Evolutionary conservation across 1,140 invertebrate species (phyloP).

Genomic region (Drosophila kohkoa): DNA sequence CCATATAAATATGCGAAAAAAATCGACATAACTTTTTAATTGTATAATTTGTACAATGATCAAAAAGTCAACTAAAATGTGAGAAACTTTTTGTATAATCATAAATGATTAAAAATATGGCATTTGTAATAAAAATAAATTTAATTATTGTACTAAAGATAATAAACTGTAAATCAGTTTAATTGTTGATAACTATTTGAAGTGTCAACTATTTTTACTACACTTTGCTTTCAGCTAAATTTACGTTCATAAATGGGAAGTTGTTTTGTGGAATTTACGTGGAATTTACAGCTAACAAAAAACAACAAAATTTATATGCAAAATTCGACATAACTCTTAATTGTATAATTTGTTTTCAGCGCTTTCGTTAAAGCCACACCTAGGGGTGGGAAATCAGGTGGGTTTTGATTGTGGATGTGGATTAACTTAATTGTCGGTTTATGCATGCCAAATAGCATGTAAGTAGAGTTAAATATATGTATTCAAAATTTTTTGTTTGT

Average conservation of each 20-base stretch:
- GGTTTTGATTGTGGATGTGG: conserved; percentile 7
- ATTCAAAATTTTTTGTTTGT: neutral
- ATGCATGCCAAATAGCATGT: conserved; percentile 3
- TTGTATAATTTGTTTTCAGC: neutral
- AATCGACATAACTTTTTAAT: too few relatives aligned
- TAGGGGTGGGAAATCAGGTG: conserved; percentile 6
- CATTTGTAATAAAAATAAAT: too few relatives aligned
- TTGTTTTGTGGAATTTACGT: neutral
- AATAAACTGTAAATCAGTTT: too few relatives aligned
- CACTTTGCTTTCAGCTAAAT: neutral
- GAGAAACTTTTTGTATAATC: too few relatives aligned
- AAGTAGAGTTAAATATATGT: neutral
- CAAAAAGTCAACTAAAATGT: too few relatives aligned
- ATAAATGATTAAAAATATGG: too few relatives aligned
- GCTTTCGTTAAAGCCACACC: neutral
- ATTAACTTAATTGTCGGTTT: neutral
- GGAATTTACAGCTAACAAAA: neutral
- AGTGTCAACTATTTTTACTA: neutral
- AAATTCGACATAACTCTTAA: neutral
- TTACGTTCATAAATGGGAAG: neutral
- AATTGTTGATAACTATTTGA: neutral
- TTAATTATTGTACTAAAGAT: too few relatives aligned
- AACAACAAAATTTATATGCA: neutral
- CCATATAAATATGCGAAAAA: too few relatives aligned
- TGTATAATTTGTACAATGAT: too few relatives aligned